phyloP scores from a whole-genome alignment of 1,140 invertebrate species.

The Anadara kagoshimensis region DNA sequence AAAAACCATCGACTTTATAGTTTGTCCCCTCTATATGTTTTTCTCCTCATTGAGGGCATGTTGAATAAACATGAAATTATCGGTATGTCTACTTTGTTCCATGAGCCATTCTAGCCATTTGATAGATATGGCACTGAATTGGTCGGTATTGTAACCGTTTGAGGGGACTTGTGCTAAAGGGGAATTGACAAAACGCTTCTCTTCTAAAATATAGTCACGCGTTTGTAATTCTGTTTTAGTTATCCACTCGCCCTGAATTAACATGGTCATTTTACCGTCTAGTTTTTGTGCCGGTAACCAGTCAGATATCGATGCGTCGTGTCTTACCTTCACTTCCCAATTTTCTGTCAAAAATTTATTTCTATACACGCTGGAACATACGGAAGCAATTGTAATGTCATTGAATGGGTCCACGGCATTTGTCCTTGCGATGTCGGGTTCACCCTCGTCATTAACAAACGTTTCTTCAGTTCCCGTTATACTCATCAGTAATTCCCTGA shows the following conservation, averaged over 20 bases:
- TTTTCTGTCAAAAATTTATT: slow-evolving; percentile 13
- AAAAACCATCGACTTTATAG: slow-evolving; percentile 33
- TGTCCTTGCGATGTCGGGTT: slow-evolving; percentile 2
- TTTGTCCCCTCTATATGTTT: slow-evolving; percentile 9
- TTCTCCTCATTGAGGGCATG: slow-evolving; percentile 43
- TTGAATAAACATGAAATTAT: background rate
- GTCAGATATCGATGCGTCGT: slow-evolving; percentile 13
- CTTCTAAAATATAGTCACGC: slow-evolving; percentile 10
- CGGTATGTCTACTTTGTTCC: background rate
- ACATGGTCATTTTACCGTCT: slow-evolving; percentile 18
- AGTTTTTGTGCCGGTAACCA: slow-evolving; percentile 5
- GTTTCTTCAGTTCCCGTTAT: background rate
- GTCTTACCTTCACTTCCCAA: slow-evolving; percentile 21
- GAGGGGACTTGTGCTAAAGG: slow-evolving; percentile 22
- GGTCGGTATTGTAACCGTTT: slow-evolving; percentile 25
- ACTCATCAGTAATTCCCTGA: slow-evolving; percentile 1
- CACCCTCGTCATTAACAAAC: slow-evolving; percentile 17
- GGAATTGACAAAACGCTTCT: slow-evolving; percentile 19
- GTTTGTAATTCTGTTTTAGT: background rate
- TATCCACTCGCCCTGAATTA: background rate
- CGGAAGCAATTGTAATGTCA: slow-evolving; percentile 1
- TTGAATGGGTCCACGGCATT: slow-evolving; percentile 11
- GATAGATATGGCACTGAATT: slow-evolving; percentile 28
- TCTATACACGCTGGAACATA: slow-evolving; percentile 10
- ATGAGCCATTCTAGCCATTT: slow-evolving; percentile 34